Percentiles rank a stretch among this genome's conserved stretches.
Evolutionary conservation across 2,113 vertebrate species (phyloP).

Genomic region (Megaleporinus macrocephalus): DNA sequence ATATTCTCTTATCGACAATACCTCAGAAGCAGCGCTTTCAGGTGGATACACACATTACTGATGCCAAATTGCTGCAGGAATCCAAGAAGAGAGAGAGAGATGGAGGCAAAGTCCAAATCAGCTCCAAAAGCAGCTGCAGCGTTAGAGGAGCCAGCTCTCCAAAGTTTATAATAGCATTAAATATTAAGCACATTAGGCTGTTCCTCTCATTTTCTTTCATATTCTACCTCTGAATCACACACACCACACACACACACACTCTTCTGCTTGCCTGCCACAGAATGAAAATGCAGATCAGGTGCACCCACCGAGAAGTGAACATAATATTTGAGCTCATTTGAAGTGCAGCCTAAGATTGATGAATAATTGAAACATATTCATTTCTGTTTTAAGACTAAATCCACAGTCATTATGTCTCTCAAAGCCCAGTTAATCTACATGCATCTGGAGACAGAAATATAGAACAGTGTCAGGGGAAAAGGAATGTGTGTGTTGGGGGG

Average conservation of each 20-base stretch:
- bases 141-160: neutral
- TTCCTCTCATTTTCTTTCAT: neutral
- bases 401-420: neutral
- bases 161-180: neutral
- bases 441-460: neutral
- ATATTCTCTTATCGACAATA: neutral
- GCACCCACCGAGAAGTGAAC: neutral
- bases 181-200: neutral
- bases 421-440: neutral
- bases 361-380: neutral
- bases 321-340: neutral
- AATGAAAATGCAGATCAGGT: neutral
- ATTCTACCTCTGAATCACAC: neutral
- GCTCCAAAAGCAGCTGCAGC: neutral
- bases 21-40: neutral
- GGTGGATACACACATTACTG: neutral
- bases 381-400: neutral
- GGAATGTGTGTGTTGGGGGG: too few relatives aligned
- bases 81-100: neutral
- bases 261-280: neutral
- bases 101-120: neutral
- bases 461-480: neutral
- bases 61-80: neutral
- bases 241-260: slow-evolving; percentile 6
- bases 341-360: neutral